Base-by-base conservation (phyloP, 2,797 vertebrate species). In the Esox masquinongy region DNA sequence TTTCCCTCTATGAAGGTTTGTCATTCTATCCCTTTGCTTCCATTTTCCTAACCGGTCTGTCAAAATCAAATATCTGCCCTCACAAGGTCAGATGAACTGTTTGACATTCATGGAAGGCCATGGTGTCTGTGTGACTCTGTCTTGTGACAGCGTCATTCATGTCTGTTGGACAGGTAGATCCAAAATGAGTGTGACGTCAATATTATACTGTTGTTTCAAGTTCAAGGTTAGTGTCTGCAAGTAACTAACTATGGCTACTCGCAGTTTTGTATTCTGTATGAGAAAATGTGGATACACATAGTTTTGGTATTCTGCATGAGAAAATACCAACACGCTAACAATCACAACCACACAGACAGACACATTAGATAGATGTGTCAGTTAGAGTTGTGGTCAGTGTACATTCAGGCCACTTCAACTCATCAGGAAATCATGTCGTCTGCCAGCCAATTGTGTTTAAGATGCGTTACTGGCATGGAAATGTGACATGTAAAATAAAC, bases 401-500 rank as follows among this genome's bases (percentile, higher is more conserved):
- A 86, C 86, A 90, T 91, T 81, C 86, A 89, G 89, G 89, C 79
- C 88, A 91, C 86, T 82, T 1, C 19, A 7, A 5, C 7, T 14
- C 2, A 2, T 56, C 7, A 22, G 53, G n/a, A 24, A 59, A 5
- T 0, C 0, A 24, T 61, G 56, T 19, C 11, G 11, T 24, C 8
- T 24, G n/a, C n/a, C n/a, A 24, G 56, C 22, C 56, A 59, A 6
- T 11, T 4, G n/a, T 11, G n/a, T 90, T 85, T 86, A 88, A 86
- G 85, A 88, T 90, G 86, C 80, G 85, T 84, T 88, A 89, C 90
- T 83, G 85, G 82, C 86, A 80, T 84, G 82, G 85, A 88, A 67
- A 34, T 36, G 15, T n/a, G 1, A 12, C 31, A 22, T 22, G 29
- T 72, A 26, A 56, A 77, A 69, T 77, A 73, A 66, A 75, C 70